phyloP scores from a whole-genome alignment of 2,888 invertebrate species.

The Eilema depressum region DNA sequence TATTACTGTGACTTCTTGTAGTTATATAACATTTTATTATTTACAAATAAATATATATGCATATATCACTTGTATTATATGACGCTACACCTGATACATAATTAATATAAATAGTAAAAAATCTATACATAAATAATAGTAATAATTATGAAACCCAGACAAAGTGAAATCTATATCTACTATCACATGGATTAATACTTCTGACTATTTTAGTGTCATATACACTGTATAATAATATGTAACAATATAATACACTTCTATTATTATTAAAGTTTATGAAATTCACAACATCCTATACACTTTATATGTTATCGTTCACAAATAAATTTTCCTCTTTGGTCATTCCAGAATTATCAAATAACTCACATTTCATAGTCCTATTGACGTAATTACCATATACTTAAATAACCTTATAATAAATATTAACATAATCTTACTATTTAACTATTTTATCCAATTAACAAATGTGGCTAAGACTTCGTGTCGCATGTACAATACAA shows the following conservation, averaged over 20 bases:
- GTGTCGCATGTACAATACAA: constrained; percentile 10
- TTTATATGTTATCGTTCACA: constrained; percentile 54
- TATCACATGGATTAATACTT: constrained; percentile 86
- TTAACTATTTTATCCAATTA: constrained; percentile 37
- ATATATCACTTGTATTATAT: constrained; percentile 7
- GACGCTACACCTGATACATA: constrained; percentile 19
- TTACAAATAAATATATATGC: constrained; percentile 25
- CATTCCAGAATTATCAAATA: constrained; percentile 62
- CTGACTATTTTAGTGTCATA: constrained; percentile 70
- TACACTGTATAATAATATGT: constrained; percentile 56
- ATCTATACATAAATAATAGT: constrained; percentile 29
- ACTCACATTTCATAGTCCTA: constrained; percentile 33
- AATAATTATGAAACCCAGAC: constrained; percentile 35
- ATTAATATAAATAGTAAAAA: constrained; percentile 14
- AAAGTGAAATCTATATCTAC: constrained; percentile 69
- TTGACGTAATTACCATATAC: constrained; percentile 41
- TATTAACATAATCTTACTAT: constrained; percentile 30
- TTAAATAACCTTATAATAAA: constrained; percentile 37
- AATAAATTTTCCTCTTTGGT: constrained; percentile 79
- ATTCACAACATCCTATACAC: constrained; percentile 75
- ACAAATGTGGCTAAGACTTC: constrained; percentile 29
- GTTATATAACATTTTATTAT: constrained; percentile 26
- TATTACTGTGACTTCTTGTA: constrained; percentile 35
- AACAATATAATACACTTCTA: constrained; percentile 68
- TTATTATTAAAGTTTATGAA: constrained; percentile 65